Evolutionary conservation across 2,888 invertebrate species (phyloP).

Genomic region (Cephonodes hylas): DNA sequence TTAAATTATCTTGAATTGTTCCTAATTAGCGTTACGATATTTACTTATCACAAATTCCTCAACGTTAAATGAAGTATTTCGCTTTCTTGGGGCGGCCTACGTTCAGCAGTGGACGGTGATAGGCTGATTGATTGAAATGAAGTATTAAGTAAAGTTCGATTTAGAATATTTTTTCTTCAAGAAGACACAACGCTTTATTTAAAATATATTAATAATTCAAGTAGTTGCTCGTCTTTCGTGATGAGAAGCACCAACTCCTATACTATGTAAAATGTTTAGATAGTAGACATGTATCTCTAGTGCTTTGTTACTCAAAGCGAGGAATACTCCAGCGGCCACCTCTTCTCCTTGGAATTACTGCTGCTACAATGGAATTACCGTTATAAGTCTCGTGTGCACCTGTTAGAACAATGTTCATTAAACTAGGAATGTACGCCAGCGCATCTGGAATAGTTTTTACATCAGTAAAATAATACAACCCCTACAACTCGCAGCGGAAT

Average conservation of each 20-base stretch:
- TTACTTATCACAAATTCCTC: no score
- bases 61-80: no score
- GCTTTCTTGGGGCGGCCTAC: no score
- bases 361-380: slow-evolving; percentile 31
- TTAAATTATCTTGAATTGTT: no score
- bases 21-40: no score
- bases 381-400: slow-evolving; percentile 20
- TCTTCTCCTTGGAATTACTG: slow-evolving; percentile 26
- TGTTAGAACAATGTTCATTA: background rate
- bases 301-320: slow-evolving; percentile 36
- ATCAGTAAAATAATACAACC: background rate
- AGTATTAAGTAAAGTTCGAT: no score
- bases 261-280: background rate
- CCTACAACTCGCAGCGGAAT: no score
- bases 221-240: background rate
- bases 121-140: no score
- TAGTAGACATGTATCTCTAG: slow-evolving; percentile 30
- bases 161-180: no score
- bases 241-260: background rate
- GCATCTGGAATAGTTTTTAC: background rate
- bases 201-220: background rate
- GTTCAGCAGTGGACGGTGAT: no score
- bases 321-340: slow-evolving; percentile 34
- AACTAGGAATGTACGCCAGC: background rate
- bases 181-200: background rate